Conservation (phyloP, 2,888 invertebrate species). For the Nymphalis c-album region DNA sequence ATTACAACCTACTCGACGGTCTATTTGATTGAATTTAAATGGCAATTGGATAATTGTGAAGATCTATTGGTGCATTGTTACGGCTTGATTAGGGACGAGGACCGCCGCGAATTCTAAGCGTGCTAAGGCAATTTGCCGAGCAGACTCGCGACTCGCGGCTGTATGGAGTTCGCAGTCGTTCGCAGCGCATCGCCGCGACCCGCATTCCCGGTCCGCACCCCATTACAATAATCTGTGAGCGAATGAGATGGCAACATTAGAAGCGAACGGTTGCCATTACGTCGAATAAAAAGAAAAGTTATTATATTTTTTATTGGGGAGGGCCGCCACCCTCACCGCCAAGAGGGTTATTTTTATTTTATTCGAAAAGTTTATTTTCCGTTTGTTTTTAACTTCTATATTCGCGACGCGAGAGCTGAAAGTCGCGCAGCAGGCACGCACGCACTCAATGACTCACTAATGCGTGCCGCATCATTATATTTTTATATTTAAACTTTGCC, state of each 20-base stretch:
- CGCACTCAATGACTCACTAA: slow-evolving; percentile 79
- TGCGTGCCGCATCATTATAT: slow-evolving; percentile 79
- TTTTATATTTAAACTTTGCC: slow-evolving; percentile 81
- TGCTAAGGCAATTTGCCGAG: slow-evolving; percentile 3
- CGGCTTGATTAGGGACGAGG: slow-evolving; percentile 14
- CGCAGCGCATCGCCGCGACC: slow-evolving; percentile 37
- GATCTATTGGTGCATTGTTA: slow-evolving; percentile 25
- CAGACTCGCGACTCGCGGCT: background rate
- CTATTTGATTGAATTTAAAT: slow-evolving; percentile 29
- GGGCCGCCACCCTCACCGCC: slow-evolving; percentile 78
- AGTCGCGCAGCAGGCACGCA: slow-evolving; percentile 64
- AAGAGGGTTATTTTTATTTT: slow-evolving; percentile 82
- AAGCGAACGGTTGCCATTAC: slow-evolving; percentile 78
- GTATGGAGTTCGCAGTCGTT: slow-evolving; percentile 17
- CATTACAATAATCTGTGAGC: slow-evolving; percentile 71
- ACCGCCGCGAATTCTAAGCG: slow-evolving; percentile 5
- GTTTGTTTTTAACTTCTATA: slow-evolving; percentile 80
- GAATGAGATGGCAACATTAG: slow-evolving; percentile 73
- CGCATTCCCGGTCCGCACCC: slow-evolving; percentile 56
- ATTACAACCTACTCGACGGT: slow-evolving; percentile 20
- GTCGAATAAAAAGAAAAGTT: slow-evolving; percentile 81
- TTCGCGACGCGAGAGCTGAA: slow-evolving; percentile 73
- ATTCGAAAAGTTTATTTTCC: slow-evolving; percentile 81
- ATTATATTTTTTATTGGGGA: slow-evolving; percentile 81
- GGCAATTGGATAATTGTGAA: slow-evolving; percentile 29